Conservation (phyloP, 2,113 vertebrate species). For the Cebus imitator region DNA sequence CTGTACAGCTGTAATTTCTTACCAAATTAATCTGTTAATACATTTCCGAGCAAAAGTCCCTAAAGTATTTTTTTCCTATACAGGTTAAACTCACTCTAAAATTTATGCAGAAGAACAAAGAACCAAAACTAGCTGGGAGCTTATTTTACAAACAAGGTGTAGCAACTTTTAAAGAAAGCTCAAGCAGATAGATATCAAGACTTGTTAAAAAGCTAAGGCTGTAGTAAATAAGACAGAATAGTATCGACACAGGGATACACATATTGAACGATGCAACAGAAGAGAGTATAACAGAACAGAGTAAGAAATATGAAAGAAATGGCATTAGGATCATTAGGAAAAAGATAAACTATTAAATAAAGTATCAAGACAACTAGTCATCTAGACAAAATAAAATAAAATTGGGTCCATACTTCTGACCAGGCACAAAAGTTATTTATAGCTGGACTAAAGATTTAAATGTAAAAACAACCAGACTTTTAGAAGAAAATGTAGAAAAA, state of each 20-base stretch:
- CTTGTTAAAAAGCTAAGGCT: not conserved
- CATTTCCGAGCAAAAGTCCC: not conserved
- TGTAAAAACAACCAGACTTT: not conserved
- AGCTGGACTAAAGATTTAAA: not conserved
- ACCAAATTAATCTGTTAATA: not conserved
- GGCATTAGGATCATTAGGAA: accelerated
- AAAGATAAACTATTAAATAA: not conserved
- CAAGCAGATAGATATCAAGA: not conserved
- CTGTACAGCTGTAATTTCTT: not conserved
- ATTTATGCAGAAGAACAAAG: not conserved
- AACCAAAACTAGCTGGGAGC: not conserved
- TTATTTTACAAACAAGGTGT: not conserved
- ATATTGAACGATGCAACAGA: not conserved
- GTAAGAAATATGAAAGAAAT: not conserved
- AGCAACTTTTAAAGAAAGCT: not conserved
- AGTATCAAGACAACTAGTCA: not conserved
- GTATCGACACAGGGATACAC: too few relatives aligned
- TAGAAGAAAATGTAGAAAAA: not conserved
- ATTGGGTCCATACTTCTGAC: not conserved
- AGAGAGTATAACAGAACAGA: not conserved
- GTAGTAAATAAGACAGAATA: not conserved
- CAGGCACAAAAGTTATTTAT: not conserved
- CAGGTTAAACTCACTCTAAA: not conserved
- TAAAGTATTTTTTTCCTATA: not conserved
- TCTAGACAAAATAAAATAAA: not conserved